Evolutionary conservation across 2,113 vertebrate genomes (phyloP).

Genomic region (Chloropsis hardwickii): DNA sequence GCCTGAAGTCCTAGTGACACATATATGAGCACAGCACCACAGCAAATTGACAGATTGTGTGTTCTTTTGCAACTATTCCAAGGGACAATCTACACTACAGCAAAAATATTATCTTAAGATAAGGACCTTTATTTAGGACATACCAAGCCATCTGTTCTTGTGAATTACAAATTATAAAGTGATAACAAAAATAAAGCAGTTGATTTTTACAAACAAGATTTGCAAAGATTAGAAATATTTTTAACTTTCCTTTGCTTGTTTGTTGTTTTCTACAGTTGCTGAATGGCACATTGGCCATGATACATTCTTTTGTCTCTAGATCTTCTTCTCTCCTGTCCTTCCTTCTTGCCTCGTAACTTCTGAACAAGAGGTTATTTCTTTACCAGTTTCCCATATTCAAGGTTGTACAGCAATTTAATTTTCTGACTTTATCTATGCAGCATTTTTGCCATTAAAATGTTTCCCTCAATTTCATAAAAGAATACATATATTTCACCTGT

Average conservation of each 20-base stretch:
- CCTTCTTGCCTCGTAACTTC: not conserved
- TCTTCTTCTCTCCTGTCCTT: not conserved
- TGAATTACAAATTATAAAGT: not conserved
- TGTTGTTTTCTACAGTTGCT: not conserved
- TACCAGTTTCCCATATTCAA: not conserved
- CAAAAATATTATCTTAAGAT: not conserved
- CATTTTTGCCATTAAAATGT: not conserved
- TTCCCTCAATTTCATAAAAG: constrained; percentile 1
- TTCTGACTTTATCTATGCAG: not conserved
- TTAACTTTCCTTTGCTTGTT: not conserved
- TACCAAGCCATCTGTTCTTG: not conserved
- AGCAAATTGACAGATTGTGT: not conserved
- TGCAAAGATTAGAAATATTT: not conserved
- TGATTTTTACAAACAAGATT: not conserved
- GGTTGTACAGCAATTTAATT: not conserved
- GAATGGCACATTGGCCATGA: not conserved
- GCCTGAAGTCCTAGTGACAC: not conserved
- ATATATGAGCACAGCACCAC: not conserved
- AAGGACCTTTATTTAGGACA: not conserved
- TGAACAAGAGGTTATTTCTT: not conserved
- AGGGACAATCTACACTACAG: not conserved
- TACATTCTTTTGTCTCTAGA: not conserved
- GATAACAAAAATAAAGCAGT: not conserved
- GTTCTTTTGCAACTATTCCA: not conserved
- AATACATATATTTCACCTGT: constrained; percentile 12